Evolutionary conservation across 2,888 invertebrate genomes (phyloP).

Genomic region (Phyllotreta cruciferae): DNA sequence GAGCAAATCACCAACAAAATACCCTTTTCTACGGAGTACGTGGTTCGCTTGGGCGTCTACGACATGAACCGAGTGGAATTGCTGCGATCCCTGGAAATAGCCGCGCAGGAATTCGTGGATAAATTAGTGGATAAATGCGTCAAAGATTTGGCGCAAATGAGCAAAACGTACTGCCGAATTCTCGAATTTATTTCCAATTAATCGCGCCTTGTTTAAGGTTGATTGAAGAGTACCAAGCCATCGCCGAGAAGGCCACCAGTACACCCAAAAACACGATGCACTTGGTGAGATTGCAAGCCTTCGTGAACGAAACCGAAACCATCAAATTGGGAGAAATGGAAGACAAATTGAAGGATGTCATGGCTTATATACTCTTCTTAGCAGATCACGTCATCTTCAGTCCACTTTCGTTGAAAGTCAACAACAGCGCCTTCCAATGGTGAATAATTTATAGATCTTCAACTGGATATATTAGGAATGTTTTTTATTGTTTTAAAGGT

Average conservation of each 20-base stretch:
- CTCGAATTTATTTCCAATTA: conserved; percentile 9
- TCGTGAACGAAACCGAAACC: conserved; percentile 77
- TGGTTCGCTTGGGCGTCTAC: conserved; percentile 82
- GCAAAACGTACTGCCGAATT: conserved; percentile 66
- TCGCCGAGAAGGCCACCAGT: conserved; percentile 79
- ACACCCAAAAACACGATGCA: conserved; percentile 85
- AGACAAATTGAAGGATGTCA: conserved; percentile 70
- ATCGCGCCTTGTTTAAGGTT: conserved; percentile 64
- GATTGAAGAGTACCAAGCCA: conserved; percentile 82
- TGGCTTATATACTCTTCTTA: conserved; percentile 81
- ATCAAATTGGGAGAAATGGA: conserved; percentile 77
- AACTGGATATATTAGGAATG: conserved; percentile 21
- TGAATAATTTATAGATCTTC: conserved; percentile 45
- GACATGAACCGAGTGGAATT: conserved; percentile 83
- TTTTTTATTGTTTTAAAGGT: conserved; percentile 59
- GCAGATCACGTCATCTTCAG: conserved; percentile 83
- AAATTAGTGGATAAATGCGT: conserved; percentile 78
- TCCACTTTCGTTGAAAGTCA: conserved; percentile 86
- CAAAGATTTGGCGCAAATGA: conserved; percentile 78
- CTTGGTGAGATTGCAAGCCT: conserved; percentile 82
- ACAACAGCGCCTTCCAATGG: conserved; percentile 89
- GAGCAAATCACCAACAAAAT: conserved; percentile 65
- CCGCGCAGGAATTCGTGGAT: conserved; percentile 74
- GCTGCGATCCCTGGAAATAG: conserved; percentile 72
- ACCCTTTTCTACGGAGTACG: conserved; percentile 66